These are phyloP conservation scores for Suricata suricatta DNA, from an alignment of 2,113 vertebrate species.

Conservation along the genomic window DNA sequence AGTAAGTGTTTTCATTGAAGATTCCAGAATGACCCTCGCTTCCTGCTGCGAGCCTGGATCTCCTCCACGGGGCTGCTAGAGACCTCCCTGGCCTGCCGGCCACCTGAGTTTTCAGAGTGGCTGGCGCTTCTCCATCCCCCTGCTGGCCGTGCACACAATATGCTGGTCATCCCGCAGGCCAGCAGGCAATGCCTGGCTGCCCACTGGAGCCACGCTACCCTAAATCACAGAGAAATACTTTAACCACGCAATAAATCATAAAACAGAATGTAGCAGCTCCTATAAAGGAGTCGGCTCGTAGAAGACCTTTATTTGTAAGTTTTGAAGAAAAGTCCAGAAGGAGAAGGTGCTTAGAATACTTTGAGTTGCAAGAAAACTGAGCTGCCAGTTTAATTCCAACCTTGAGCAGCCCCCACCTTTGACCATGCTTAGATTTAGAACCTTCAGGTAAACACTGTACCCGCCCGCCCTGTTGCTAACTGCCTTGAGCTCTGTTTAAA, in stretches of 20 bases:
- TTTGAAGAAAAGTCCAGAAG: background rate
- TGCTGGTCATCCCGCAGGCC: slow-evolving; percentile 39
- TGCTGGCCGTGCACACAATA: background rate
- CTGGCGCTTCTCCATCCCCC: background rate
- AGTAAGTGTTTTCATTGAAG: background rate
- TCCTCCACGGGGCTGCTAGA: background rate
- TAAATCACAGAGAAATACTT: slow-evolving; percentile 32
- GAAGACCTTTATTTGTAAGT: slow-evolving; percentile 13
- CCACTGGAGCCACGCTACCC: background rate
- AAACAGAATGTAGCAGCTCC: background rate
- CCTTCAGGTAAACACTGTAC: background rate
- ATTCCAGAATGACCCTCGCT: background rate
- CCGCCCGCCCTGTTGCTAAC: background rate
- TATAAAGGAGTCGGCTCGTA: background rate
- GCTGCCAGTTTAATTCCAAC: background rate
- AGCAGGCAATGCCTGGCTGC: background rate
- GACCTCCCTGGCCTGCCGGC: background rate
- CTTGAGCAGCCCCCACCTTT: background rate
- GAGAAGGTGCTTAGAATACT: background rate
- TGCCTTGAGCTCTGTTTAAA: background rate
- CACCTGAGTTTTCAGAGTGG: background rate
- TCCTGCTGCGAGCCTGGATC: background rate
- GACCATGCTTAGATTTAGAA: background rate
- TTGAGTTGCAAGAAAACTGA: background rate
- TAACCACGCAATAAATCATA: slow-evolving; percentile 39